phyloP scores from a whole-genome alignment of 1,140 invertebrate species.

The Conus ventricosus region DNA sequence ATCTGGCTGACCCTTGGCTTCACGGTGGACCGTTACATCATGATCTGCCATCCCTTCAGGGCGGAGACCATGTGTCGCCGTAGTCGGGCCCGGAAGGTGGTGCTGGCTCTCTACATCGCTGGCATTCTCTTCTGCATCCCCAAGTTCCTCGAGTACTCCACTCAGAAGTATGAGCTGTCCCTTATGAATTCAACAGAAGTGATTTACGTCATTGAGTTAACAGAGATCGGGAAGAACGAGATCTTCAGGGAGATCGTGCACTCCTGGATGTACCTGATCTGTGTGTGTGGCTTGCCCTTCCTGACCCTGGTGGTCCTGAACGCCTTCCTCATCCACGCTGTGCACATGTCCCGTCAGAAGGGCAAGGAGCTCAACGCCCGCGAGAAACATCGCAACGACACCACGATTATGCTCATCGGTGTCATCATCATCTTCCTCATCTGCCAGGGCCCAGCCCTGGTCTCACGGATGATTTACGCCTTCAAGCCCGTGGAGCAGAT shows the following conservation, averaged over 20 bases:
- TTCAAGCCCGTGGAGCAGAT: conserved; percentile 54
- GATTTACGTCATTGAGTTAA: conserved; percentile 57
- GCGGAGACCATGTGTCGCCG: conserved; percentile 70
- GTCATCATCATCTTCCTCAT: conserved; percentile 73
- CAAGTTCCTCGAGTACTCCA: conserved; percentile 72
- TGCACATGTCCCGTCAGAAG: conserved; percentile 67
- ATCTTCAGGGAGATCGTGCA: conserved; percentile 69
- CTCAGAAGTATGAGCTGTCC: conserved; percentile 35
- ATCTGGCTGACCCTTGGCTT: conserved; percentile 75
- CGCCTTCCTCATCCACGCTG: conserved; percentile 71
- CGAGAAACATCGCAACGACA: conserved; percentile 73
- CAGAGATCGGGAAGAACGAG: conserved; percentile 62
- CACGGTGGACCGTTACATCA: conserved; percentile 74
- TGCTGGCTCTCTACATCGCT: conserved; percentile 58
- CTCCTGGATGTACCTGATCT: conserved; percentile 71
- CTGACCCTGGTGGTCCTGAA: conserved; percentile 70
- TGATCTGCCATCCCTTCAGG: conserved; percentile 75
- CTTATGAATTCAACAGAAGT: conserved; percentile 39
- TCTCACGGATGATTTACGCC: conserved; percentile 72
- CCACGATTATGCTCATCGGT: conserved; percentile 73
- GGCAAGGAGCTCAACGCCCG: conserved; percentile 68
- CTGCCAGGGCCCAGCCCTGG: conserved; percentile 70
- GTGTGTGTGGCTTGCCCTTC: conserved; percentile 72
- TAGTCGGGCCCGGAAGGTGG: conserved; percentile 63
- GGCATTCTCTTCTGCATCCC: conserved; percentile 70